phyloP scores from a whole-genome alignment of 2,113 vertebrate genomes.

The Petaurus breviceps region DNA sequence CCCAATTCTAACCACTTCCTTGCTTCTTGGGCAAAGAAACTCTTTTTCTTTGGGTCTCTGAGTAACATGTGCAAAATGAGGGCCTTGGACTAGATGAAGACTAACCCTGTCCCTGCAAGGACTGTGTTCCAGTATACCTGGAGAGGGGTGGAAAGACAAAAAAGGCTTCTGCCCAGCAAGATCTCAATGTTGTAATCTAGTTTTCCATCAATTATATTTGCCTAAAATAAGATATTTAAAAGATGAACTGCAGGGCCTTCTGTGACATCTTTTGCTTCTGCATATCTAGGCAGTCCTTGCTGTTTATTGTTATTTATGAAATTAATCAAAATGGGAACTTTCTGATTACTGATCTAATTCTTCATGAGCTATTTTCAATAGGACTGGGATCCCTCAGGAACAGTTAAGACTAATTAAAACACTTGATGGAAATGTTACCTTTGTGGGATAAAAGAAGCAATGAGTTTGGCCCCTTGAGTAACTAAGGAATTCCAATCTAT shows the following conservation, averaged over 20 bases:
- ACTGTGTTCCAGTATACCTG: background rate
- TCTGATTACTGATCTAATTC: background rate
- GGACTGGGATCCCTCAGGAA: background rate
- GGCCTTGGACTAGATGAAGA: background rate
- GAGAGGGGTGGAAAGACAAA: background rate
- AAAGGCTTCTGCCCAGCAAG: background rate
- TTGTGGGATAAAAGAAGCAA: background rate
- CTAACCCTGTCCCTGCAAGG: background rate
- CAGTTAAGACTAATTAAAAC: background rate
- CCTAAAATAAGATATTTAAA: background rate
- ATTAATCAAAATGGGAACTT: background rate
- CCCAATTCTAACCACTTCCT: background rate
- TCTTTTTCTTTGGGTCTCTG: background rate
- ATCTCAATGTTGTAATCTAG: background rate
- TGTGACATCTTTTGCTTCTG: background rate
- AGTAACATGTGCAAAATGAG: background rate
- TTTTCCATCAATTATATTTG: background rate
- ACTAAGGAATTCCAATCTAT: background rate
- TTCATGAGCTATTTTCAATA: background rate
- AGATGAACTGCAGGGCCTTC: background rate
- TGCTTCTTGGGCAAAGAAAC: background rate
- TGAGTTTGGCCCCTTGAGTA: background rate
- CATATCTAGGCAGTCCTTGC: background rate
- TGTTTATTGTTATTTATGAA: background rate
- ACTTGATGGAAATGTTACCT: background rate